Evolutionary conservation across 2,797 vertebrate species (phyloP).

Genomic region (Cryptoprocta ferox): DNA sequence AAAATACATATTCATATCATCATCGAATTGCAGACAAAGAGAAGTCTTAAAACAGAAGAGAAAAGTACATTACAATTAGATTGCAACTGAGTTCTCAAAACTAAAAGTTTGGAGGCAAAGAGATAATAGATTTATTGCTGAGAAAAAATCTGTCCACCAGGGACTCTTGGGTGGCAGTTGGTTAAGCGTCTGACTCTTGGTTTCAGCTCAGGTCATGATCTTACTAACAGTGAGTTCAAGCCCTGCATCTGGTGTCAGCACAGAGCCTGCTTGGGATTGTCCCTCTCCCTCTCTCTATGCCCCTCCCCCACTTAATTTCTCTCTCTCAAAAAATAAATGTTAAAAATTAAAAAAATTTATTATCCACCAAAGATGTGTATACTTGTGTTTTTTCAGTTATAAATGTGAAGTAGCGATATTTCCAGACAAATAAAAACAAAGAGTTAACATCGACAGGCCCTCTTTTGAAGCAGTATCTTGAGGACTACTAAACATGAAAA

Average conservation of each 20-base stretch:
- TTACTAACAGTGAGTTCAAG: no score
- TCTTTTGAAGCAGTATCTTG: neutral
- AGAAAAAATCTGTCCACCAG: neutral
- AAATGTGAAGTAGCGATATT: neutral
- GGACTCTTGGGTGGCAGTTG: no score
- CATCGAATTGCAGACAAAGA: neutral
- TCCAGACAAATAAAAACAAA: neutral
- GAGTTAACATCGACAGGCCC: neutral
- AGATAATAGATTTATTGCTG: neutral
- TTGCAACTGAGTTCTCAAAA: constrained; percentile 7
- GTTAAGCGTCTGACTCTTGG: no score
- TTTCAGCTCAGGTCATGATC: no score
- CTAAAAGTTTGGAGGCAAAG: neutral
- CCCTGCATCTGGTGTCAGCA: no score
- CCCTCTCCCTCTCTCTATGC: no score
- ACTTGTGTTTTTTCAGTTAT: neutral
- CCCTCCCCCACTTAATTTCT: no score
- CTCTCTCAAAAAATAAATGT: no score
- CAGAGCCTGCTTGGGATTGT: no score
- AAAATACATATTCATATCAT: neutral
- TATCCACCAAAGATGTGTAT: neutral
- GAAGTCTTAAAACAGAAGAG: neutral
- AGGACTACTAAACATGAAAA: neutral
- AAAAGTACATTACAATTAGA: neutral
- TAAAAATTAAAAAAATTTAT: no score